Base-by-base conservation (phyloP, 1,140 invertebrate species). In the Lepidurus apus region DNA sequence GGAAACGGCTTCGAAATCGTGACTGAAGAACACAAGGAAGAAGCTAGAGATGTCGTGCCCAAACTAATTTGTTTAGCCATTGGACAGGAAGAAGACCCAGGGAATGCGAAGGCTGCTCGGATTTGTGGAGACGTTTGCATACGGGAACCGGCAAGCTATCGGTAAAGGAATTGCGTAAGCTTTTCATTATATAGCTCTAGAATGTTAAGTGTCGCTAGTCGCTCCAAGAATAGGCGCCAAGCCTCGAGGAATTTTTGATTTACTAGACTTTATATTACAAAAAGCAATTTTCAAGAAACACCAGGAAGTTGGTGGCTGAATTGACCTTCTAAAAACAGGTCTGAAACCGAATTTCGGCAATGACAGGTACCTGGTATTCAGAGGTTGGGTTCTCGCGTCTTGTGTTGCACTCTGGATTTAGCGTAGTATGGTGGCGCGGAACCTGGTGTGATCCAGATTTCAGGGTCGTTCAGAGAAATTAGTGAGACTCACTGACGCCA, bases 61-160 rank as follows among this genome's bases (percentile, higher is more conserved):
- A 65, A 65, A 65, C 21, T 65, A 65, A 65, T 65, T 17, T 65
- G 53, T 65, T 65, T 65, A 17, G 17, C 53, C 53, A 17, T 65
- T 21, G 53, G 53, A 65, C 9, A 65, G 7, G 53, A 65, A 65
- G 53, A 65, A 65, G 53, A 65, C 53, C 53, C 8, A 65, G 53
- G 21, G 17, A 65, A 21, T 65, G 53, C 1, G 17, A 65, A 65
- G 21, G 21, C 53, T 7, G 21, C 9, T 65, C 53, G 53, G 17
- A 65, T 65, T 65, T 65, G 53, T 65, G 53, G 53, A 21, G 53
- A 65, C 21, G 53, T 65, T 65, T 65, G 53, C 21, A 65, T 65
- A 13, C 53, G 53, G 21, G 53, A 65, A 65, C 53, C 53, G 6
- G 53, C 53, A 11, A 65, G 53, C 21, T 65, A 65, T 65, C 17